Conservation (phyloP, 2,113 vertebrate genomes). For the Furnarius figulus region DNA sequence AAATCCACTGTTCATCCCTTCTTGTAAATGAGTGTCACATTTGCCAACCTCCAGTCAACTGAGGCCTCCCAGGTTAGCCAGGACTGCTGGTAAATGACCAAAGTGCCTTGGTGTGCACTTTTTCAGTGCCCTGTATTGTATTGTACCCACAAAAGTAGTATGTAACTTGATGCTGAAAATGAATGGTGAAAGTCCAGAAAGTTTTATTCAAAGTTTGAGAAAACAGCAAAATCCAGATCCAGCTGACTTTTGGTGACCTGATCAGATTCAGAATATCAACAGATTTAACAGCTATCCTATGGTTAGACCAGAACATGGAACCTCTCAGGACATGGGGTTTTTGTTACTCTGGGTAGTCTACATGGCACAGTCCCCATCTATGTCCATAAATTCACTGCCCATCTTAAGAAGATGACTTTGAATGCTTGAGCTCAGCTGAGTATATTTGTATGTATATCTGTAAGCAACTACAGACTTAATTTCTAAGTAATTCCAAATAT, state of each 20-base stretch:
- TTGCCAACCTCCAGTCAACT: neutral
- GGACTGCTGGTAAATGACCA: neutral
- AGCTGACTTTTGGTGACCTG: neutral
- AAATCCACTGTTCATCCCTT: neutral
- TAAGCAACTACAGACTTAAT: neutral
- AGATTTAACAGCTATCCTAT: neutral
- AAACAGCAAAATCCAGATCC: neutral
- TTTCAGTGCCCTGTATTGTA: neutral
- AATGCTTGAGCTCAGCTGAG: neutral
- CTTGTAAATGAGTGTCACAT: neutral
- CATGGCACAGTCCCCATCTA: neutral
- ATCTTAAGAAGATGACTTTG: neutral
- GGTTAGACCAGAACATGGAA: neutral
- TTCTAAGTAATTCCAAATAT: neutral
- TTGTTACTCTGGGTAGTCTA: neutral
- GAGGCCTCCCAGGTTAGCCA: neutral
- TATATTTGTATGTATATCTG: neutral
- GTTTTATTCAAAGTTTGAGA: neutral
- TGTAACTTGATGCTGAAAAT: neutral
- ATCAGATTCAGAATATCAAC: neutral
- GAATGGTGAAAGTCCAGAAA: neutral
- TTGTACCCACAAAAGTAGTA: neutral
- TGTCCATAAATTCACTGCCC: neutral
- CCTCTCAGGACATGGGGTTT: neutral
- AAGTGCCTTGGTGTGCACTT: neutral